Evolutionary conservation across 2,888 invertebrate species (phyloP).

Genomic region (Chymomyza procnemis): DNA sequence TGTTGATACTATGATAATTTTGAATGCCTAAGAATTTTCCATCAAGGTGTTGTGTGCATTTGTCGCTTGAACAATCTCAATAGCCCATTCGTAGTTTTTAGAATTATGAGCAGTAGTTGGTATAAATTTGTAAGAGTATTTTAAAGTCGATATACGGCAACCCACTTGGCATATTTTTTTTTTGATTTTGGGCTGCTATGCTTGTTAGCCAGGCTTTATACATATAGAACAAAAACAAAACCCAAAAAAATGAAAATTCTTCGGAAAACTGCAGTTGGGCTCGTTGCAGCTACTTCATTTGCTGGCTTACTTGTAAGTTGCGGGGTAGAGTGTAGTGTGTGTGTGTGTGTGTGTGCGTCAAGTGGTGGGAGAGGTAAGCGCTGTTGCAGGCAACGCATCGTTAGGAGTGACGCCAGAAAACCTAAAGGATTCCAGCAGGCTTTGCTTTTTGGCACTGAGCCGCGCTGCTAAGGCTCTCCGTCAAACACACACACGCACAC

Average conservation of each 20-base stretch:
- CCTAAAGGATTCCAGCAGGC: slow-evolving; percentile 17
- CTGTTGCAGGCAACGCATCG: slow-evolving; percentile 5
- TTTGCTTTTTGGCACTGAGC: slow-evolving; percentile 38
- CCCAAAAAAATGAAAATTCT: background rate
- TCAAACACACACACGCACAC: slow-evolving; percentile 17
- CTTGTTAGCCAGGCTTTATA: slow-evolving; percentile 6
- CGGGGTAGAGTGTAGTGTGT: no score
- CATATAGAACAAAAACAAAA: background rate
- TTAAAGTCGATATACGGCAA: no score
- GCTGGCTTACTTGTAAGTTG: slow-evolving; percentile 45
- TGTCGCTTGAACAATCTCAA: no score
- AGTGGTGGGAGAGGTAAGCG: background rate
- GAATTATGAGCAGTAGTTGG: no score
- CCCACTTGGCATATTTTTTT: no score
- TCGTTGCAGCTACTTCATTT: slow-evolving; percentile 57
- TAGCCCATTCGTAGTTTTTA: no score
- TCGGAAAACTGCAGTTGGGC: slow-evolving; percentile 18
- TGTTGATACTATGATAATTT: no score
- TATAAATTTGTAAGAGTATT: no score
- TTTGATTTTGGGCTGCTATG: slow-evolving; percentile 18
- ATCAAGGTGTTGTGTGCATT: no score
- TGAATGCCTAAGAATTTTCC: no score
- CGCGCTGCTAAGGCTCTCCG: background rate
- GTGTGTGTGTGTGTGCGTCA: slow-evolving; percentile 16
- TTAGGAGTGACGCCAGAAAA: slow-evolving; percentile 36